phyloP scores from a whole-genome alignment of 1,140 invertebrate species.

The Bombus waltoni region DNA sequence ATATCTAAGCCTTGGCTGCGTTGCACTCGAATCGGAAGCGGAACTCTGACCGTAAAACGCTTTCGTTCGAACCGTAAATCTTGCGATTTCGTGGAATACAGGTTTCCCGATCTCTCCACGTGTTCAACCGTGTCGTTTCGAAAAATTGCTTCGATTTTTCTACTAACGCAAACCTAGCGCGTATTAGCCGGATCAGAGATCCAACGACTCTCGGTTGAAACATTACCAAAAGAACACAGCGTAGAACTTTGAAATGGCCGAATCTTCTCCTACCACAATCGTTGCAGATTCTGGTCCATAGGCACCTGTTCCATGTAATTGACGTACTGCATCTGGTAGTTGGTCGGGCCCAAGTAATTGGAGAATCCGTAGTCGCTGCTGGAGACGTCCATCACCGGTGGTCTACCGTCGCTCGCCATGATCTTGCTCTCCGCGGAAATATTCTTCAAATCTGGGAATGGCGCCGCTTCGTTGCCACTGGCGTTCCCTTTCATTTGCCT shows the following conservation, averaged over 20 bases:
- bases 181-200: neutral
- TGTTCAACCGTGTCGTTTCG: too few species aligned
- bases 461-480: constrained; percentile 53
- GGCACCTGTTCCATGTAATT: constrained; percentile 78
- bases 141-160: neutral
- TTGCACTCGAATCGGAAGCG: neutral
- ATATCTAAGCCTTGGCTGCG: neutral
- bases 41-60: neutral
- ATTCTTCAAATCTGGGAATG: constrained; percentile 69
- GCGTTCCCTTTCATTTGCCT: constrained; percentile 57
- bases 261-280: constrained; percentile 77
- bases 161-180: neutral
- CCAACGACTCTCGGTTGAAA: neutral
- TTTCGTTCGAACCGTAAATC: neutral
- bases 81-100: neutral
- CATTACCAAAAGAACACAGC: neutral
- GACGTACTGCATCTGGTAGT: constrained; percentile 79
- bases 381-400: constrained; percentile 59
- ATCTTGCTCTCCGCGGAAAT: constrained; percentile 64
- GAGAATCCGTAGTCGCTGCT: constrained; percentile 73
- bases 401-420: constrained; percentile 67
- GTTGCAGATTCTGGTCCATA: constrained; percentile 77
- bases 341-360: constrained; percentile 73
- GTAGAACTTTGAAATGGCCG: neutral
- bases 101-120: fast-evolving